Evolutionary conservation across 2,797 vertebrate species (phyloP).

Genomic region (Sebastes oblongus): DNA sequence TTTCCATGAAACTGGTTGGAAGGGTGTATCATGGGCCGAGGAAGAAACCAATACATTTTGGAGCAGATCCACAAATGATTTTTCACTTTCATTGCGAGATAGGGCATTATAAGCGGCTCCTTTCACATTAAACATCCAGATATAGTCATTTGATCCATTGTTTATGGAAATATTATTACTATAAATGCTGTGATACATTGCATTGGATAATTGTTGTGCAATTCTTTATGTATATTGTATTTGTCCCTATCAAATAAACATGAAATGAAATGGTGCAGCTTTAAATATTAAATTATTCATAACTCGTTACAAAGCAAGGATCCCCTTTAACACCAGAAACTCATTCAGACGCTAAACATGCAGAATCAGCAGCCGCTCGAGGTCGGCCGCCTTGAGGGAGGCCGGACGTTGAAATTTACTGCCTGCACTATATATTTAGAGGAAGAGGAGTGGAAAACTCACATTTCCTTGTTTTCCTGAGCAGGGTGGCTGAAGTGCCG

Average conservation of each 20-base stretch:
- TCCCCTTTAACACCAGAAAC: conserved; percentile 20
- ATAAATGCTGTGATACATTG: too few species aligned
- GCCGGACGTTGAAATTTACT: conserved; percentile 39
- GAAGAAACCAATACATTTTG: not conserved
- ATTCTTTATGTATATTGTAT: too few species aligned
- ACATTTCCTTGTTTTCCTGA: conserved; percentile 64
- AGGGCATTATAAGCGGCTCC: too few species aligned
- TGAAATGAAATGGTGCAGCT: not conserved
- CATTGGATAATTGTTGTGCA: too few species aligned
- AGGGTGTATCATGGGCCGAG: not conserved
- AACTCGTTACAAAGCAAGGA: not conserved
- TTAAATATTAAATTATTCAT: too few species aligned
- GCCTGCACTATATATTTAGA: conserved; percentile 59
- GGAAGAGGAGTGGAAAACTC: conserved; percentile 42
- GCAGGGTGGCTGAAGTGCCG: conserved; percentile 14
- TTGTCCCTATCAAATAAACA: too few species aligned
- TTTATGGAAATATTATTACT: too few species aligned
- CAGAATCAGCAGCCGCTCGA: conserved; percentile 40
- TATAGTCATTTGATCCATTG: too few species aligned
- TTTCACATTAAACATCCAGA: too few species aligned
- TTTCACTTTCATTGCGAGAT: not conserved
- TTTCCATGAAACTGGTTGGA: not conserved
- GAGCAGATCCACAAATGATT: too few species aligned
- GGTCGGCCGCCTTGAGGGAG: conserved; percentile 8
- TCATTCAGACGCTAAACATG: conserved; percentile 18